Conservation (phyloP, 2,888 invertebrate species). For the Strigamia transsilvanica region DNA sequence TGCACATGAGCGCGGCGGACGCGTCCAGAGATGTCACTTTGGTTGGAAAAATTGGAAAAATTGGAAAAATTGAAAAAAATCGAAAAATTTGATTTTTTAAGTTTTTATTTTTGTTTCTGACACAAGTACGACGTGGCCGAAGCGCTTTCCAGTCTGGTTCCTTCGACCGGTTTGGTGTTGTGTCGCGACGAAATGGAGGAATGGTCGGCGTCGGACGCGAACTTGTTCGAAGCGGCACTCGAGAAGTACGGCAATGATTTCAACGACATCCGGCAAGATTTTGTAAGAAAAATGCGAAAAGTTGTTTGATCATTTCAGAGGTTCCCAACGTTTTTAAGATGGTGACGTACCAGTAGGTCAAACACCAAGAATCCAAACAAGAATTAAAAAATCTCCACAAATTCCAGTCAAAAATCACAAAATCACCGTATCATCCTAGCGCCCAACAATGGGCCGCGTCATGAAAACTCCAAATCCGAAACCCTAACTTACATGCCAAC, state of each 20-base stretch:
- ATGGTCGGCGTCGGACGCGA: slow-evolving; percentile 99
- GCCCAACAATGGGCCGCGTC: background rate
- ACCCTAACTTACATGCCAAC: background rate
- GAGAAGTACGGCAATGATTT: slow-evolving; percentile 99
- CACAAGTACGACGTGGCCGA: slow-evolving; percentile 90
- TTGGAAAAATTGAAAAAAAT: no score
- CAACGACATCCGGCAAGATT: slow-evolving; percentile 96
- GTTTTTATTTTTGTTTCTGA: slow-evolving; percentile 61
- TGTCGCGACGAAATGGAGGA: slow-evolving; percentile 99
- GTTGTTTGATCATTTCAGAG: no score
- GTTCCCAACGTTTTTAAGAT: no score
- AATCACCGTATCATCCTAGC: background rate
- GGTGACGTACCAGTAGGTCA: no score
- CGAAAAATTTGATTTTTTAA: background rate
- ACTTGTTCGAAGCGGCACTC: slow-evolving; percentile 98
- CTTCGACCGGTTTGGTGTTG: slow-evolving; percentile 92
- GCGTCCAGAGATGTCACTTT: slow-evolving; percentile 98
- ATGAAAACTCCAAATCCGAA: background rate
- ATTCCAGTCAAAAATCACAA: no score
- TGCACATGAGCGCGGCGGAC: slow-evolving; percentile 99
- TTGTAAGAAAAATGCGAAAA: slow-evolving; percentile 73
- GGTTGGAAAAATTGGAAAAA: slow-evolving; percentile 65
- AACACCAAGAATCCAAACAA: no score
- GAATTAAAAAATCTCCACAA: no score
- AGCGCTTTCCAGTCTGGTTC: slow-evolving; percentile 91